Percentiles rank a stretch among this genome's conserved stretches.
Evolutionary conservation across 1,140 invertebrate genomes (phyloP).

Genomic region (Diorhabda sublineata): DNA sequence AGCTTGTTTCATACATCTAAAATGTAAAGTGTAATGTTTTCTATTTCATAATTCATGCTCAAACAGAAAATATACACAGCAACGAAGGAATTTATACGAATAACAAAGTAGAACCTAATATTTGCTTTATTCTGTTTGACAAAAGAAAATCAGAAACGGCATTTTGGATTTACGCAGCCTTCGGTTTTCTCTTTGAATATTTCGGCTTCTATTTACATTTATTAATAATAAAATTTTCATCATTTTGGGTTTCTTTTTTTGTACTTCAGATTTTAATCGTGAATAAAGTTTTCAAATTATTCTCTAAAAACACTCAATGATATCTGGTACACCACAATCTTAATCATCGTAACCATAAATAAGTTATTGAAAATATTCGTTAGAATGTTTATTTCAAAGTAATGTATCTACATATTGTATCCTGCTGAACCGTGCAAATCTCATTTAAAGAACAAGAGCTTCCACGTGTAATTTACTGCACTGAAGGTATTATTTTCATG

Average conservation of each 20-base stretch:
- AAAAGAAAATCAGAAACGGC: neutral
- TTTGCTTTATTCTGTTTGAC: slow-evolving; percentile 2
- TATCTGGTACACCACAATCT: too few species aligned
- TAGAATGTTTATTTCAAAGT: too few species aligned
- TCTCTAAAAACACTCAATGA: too few species aligned
- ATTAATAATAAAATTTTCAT: slow-evolving; percentile 3
- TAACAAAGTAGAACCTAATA: slow-evolving; percentile 2
- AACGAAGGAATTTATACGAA: neutral
- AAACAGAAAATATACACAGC: slow-evolving; percentile 1
- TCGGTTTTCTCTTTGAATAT: neutral
- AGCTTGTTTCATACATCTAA: neutral
- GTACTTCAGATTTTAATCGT: too few species aligned
- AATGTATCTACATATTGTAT: too few species aligned
- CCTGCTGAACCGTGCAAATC: too few species aligned
- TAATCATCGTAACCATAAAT: too few species aligned
- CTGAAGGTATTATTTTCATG: too few species aligned
- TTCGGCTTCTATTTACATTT: neutral
- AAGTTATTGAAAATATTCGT: too few species aligned
- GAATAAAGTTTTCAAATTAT: too few species aligned
- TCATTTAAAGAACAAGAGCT: too few species aligned
- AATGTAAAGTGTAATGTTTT: neutral
- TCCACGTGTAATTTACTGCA: too few species aligned
- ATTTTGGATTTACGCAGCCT: neutral
- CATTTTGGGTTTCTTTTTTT: neutral
- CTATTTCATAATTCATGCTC: neutral